phyloP scores from a whole-genome alignment of 1,140 invertebrate species.

The Capitella teleta region DNA sequence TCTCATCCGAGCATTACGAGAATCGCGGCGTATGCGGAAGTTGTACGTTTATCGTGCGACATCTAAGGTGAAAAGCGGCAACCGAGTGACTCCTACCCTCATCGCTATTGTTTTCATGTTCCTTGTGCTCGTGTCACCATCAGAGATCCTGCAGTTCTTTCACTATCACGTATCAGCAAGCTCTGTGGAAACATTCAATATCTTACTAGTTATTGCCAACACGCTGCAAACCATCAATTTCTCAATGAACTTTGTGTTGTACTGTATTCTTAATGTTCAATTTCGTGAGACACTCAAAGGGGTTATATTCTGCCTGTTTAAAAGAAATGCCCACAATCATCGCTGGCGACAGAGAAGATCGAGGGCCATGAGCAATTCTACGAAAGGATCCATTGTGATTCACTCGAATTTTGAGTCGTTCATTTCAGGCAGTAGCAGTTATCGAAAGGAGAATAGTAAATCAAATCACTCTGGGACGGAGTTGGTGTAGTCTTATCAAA shows the following conservation, averaged over 20 bases:
- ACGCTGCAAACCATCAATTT: constrained; percentile 9
- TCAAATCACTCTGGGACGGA: too few relatives aligned
- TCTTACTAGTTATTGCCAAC: constrained; percentile 3
- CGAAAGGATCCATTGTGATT: too few relatives aligned
- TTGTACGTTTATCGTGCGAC: constrained; percentile 1
- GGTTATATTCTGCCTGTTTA: too few relatives aligned
- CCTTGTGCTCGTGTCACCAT: constrained; percentile 11
- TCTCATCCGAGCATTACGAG: constrained; percentile 7
- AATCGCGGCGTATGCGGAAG: constrained; percentile 6
- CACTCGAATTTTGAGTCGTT: too few relatives aligned
- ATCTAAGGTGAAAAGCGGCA: background rate
- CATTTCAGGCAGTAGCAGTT: too few relatives aligned
- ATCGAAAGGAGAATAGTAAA: too few relatives aligned
- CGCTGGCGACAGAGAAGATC: too few relatives aligned
- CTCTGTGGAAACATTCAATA: background rate
- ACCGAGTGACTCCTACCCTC: constrained; percentile 8
- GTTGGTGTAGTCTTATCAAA: too few relatives aligned
- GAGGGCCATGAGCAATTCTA: too few relatives aligned
- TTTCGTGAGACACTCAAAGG: constrained; percentile 8
- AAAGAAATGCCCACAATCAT: too few relatives aligned
- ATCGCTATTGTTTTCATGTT: constrained; percentile 8
- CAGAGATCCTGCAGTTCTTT: constrained; percentile 9
- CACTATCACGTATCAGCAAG: background rate
- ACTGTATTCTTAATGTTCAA: constrained; percentile 9
- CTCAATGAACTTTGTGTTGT: constrained; percentile 6